Evolutionary conservation across 1,140 invertebrate genomes (phyloP).

Genomic region (Bilobella aurantiaca): DNA sequence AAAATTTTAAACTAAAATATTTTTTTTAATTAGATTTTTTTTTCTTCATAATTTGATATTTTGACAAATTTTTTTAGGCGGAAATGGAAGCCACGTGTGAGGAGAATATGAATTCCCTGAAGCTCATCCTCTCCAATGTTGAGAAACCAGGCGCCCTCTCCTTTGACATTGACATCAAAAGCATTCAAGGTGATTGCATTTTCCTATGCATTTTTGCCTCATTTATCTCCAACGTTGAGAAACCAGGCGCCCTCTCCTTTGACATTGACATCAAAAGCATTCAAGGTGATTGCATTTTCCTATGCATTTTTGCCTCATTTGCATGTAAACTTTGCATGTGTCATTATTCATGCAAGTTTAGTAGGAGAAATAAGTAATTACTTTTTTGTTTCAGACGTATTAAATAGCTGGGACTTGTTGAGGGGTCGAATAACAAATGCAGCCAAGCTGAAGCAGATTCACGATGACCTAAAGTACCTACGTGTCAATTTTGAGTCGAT

Average conservation of each 20-base stretch:
- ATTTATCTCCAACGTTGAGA: slow-evolving; percentile 37
- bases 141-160: slow-evolving; percentile 32
- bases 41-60: too few relatives aligned
- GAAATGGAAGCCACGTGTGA: slow-evolving; percentile 62
- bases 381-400: slow-evolving; percentile 18
- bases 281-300: slow-evolving; percentile 23
- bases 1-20: too few relatives aligned
- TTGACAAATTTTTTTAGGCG: slow-evolving; percentile 55
- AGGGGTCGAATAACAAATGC: slow-evolving; percentile 28
- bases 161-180: slow-evolving; percentile 30
- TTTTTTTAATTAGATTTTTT: too few relatives aligned
- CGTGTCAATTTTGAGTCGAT: slow-evolving; percentile 29
- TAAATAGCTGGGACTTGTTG: slow-evolving; percentile 28
- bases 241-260: slow-evolving; percentile 32
- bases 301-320: background rate
- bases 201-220: background rate
- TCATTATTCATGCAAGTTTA: too few relatives aligned
- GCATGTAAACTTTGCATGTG: too few relatives aligned
- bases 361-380: background rate
- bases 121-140: slow-evolving; percentile 43
- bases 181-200: slow-evolving; percentile 26
- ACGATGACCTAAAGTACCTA: slow-evolving; percentile 29
- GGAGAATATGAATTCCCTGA: slow-evolving; percentile 59
- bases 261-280: slow-evolving; percentile 29
- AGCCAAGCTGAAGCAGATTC: slow-evolving; percentile 29